A percentile compares a stretch with the other conserved stretches of the same genome.
Evolutionary conservation across 2,113 vertebrate species (phyloP).

Genomic region (Cephalopterus ornatus): DNA sequence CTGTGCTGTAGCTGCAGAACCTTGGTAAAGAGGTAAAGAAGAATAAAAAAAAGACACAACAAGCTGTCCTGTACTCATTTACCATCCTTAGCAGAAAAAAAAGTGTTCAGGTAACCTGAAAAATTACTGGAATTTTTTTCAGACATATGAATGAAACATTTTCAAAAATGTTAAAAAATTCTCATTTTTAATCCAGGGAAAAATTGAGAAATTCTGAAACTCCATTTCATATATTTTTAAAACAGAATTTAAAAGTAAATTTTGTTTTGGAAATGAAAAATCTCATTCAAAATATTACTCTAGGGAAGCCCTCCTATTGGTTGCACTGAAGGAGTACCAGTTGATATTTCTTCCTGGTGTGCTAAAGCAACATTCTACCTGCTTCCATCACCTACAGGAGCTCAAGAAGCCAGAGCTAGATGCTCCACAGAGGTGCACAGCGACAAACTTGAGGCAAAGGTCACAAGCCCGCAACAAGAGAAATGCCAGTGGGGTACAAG

Average conservation of each 20-base stretch:
- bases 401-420: not conserved
- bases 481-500: not conserved
- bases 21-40: not conserved
- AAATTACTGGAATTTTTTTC: not conserved
- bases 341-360: not conserved
- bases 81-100: not conserved
- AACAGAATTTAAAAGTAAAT: not conserved
- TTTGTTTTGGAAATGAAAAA: not conserved
- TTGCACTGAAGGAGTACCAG: not conserved
- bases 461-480: not conserved
- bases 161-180: not conserved
- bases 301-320: not conserved
- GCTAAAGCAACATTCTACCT: not conserved
- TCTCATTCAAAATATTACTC: not conserved
- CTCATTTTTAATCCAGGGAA: not conserved
- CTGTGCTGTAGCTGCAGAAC: not conserved
- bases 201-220: not conserved
- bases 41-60: not conserved
- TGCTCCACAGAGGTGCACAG: not conserved
- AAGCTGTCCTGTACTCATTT: not conserved
- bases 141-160: not conserved
- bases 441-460: not conserved
- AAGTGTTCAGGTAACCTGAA: not conserved
- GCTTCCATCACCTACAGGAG: not conserved
- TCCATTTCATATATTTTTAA: accelerated